Base-by-base conservation (phyloP, 1,140 invertebrate species). In the Grapholita molesta region DNA sequence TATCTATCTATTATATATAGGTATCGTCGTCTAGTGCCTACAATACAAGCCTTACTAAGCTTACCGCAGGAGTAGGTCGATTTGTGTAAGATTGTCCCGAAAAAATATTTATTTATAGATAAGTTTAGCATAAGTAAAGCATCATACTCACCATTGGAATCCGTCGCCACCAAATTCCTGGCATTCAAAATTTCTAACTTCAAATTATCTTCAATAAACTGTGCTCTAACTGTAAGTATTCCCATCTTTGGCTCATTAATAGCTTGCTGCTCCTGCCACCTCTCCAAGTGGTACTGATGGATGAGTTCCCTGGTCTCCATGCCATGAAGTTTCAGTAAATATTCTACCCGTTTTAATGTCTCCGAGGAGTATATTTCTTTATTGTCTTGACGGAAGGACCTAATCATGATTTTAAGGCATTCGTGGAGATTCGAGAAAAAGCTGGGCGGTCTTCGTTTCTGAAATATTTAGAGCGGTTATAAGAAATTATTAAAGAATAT, bases 401-500 rank as follows among this genome's bases (percentile, higher is more conserved):
- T 95, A 32, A 97, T 94, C 85, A 99, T 94, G 28, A 98, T 94
- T 72, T 95, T 94, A 42, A 99, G 90, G 11, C 97, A 97, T 74
- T 97, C 95, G 79, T 96, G 95, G 55, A 99, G 93, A 85, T 98
- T 97, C 67, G 96, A 95, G 83, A 99, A 99, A 84, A 98, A 99
- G 7, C 94, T 93, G 15, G 97, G 96, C 15, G 97, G 96, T 73
- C 96, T 93, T 70, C 96, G 94, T 94, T 96, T 97, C 95, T 96
- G 88, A 33, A 91, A 93, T 73, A 57, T 72, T 67, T 65, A 21
- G 18, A 48, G 15, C 5, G 3, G 18, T 7, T 48, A 21, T 48
- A 21, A 48, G 18, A 48, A 48, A 48, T 8, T 21, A 21, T 15
- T 21, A n/a, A n/a, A n/a, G n/a, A n/a, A n/a, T n/a, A n/a, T n/a